phyloP scores from a whole-genome alignment of 2,113 vertebrate species.

The Caracal caracal region DNA sequence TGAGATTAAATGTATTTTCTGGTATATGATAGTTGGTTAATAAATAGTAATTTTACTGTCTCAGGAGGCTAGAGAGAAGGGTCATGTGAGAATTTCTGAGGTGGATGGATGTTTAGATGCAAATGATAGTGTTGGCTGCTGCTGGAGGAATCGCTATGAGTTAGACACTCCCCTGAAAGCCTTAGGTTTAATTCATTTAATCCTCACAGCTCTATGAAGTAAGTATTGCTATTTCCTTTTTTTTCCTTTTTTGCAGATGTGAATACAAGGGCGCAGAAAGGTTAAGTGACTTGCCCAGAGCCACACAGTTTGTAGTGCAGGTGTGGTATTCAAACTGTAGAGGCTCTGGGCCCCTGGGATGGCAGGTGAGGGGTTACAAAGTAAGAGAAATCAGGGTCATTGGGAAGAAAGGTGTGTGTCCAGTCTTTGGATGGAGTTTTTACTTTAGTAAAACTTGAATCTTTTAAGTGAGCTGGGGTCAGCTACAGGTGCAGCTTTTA shows the following conservation, averaged over 20 bases:
- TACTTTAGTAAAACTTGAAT: not conserved
- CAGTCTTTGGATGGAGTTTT: not conserved
- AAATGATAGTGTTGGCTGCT: not conserved
- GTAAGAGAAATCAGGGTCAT: not conserved
- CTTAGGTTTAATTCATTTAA: not conserved
- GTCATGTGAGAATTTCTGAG: not conserved
- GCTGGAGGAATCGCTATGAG: not conserved
- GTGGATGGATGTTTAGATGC: not conserved
- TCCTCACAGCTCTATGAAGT: not conserved
- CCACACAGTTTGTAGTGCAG: not conserved
- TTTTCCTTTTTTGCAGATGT: not conserved
- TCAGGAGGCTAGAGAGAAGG: not conserved
- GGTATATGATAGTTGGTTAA: not conserved
- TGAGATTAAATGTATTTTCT: not conserved
- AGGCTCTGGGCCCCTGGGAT: not conserved
- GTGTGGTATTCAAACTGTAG: not conserved
- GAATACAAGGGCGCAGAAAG: not conserved
- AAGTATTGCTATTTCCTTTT: not conserved
- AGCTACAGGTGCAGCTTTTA: not conserved
- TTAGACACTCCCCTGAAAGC: not conserved
- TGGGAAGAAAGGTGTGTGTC: not conserved
- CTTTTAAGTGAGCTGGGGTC: not conserved
- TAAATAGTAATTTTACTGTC: not conserved
- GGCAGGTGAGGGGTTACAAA: not conserved
- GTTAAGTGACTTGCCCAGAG: not conserved